Conservation (phyloP, 2,797 vertebrate genomes). For the Platalea minor region DNA sequence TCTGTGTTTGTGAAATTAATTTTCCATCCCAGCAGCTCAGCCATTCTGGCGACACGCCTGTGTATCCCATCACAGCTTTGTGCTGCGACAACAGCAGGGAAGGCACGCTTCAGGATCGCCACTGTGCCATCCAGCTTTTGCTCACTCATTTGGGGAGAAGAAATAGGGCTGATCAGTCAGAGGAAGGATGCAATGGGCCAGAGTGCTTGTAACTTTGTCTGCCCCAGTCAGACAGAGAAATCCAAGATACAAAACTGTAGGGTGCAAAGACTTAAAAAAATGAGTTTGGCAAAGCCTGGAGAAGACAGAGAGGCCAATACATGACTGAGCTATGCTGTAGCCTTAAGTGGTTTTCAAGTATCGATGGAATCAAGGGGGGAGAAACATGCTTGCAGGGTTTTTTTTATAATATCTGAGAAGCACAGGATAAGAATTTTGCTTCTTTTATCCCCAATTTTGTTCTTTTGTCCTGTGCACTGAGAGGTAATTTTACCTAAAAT, state of each 20-base stretch:
- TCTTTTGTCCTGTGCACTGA: background rate
- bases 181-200: background rate
- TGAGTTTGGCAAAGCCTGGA: background rate
- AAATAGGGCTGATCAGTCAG: background rate
- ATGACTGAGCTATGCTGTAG: background rate
- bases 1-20: background rate
- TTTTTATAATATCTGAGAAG: background rate
- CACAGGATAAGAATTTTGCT: background rate
- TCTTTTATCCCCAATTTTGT: background rate
- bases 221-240: background rate
- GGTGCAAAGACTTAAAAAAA: background rate
- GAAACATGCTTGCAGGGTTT: background rate
- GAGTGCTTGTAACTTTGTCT: background rate
- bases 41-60: background rate
- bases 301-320: background rate
- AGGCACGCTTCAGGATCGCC: accelerated
- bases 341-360: conserved; percentile 3
- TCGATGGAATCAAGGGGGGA: background rate
- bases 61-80: background rate
- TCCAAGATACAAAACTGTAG: background rate
- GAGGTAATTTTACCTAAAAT: background rate
- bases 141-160: background rate
- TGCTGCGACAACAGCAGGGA: background rate
- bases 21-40: background rate
- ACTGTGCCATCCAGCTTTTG: background rate